phyloP scores from a whole-genome alignment of 2,797 vertebrate genomes.

The Typhlichthys eigenmanni region DNA sequence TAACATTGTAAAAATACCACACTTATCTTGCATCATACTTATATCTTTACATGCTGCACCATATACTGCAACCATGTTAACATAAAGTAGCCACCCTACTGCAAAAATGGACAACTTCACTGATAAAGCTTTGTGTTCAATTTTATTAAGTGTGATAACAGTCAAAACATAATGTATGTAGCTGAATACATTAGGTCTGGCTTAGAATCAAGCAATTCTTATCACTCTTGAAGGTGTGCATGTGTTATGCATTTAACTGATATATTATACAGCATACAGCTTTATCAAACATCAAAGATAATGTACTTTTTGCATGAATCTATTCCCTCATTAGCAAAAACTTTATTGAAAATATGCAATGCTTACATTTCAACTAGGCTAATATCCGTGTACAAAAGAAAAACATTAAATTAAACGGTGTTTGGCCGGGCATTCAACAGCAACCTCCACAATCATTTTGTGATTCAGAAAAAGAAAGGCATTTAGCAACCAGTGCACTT shows the following conservation, averaged over 20 bases:
- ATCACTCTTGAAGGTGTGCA: conserved; percentile 64
- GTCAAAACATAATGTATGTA: conserved; percentile 57
- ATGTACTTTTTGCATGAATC: conserved; percentile 55
- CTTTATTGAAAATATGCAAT: conserved; percentile 34
- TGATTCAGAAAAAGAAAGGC: conserved; percentile 31
- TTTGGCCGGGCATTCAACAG: conserved; percentile 41
- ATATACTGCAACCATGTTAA: conserved; percentile 20
- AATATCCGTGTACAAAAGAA: conserved; percentile 59
- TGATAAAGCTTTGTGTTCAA: conserved; percentile 54
- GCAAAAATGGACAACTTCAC: conserved; percentile 4
- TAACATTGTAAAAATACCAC: no score
- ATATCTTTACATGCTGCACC: no score
- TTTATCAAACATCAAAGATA: conserved; percentile 67
- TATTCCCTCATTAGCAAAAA: conserved; percentile 67
- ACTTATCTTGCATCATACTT: no score
- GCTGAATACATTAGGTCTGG: conserved; percentile 52
- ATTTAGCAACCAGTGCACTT: conserved; percentile 45
- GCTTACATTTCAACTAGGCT: conserved; percentile 25
- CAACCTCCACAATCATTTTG: conserved; percentile 37
- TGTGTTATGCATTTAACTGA: conserved; percentile 56
- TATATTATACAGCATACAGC: conserved; percentile 58
- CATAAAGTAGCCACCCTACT: neutral
- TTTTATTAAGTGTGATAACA: conserved; percentile 74
- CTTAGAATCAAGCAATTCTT: conserved; percentile 45
- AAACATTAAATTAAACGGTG: conserved; percentile 31